These are phyloP conservation scores for Marmota flaviventris DNA, from an alignment of 2,113 vertebrate species.

Conservation along the genomic window DNA sequence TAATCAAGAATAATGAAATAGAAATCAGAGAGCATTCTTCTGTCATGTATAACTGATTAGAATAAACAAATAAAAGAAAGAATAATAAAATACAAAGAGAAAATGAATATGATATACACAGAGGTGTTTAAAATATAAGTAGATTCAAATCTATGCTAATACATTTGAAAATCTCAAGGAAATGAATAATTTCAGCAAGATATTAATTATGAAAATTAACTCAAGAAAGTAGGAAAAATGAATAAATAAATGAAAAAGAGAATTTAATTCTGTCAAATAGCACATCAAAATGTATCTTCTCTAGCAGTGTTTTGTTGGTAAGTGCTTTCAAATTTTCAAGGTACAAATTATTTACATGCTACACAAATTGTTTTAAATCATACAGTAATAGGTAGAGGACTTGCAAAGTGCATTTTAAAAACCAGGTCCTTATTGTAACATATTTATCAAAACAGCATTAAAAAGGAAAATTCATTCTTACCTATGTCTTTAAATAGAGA, in stretches of 20 bases:
- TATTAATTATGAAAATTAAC: conserved; percentile 72
- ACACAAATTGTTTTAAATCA: neutral
- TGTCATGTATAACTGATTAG: too few relatives aligned
- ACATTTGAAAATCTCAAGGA: conserved; percentile 58
- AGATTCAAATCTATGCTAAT: conserved; percentile 76
- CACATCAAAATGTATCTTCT: conserved; percentile 10
- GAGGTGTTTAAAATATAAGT: neutral
- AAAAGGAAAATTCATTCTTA: neutral
- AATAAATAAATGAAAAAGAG: conserved; percentile 48
- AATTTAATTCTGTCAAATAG: conserved; percentile 37
- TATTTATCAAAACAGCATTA: neutral
- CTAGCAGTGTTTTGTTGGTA: neutral
- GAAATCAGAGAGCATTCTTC: too few relatives aligned
- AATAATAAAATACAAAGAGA: conserved; percentile 18
- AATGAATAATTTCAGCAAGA: conserved; percentile 47
- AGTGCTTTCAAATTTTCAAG: neutral
- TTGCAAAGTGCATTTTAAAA: neutral
- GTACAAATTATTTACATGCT: conserved; percentile 3
- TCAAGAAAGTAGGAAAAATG: conserved; percentile 35
- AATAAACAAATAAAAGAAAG: neutral
- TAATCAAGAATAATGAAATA: conserved; percentile 31
- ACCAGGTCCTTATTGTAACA: neutral
- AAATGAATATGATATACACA: conserved; percentile 16
- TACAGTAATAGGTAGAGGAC: neutral
- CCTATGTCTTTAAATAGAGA: neutral